These are phyloP conservation scores for Alouatta palliata DNA, from an alignment of 2,113 vertebrate genomes.

Conservation along the genomic window DNA sequence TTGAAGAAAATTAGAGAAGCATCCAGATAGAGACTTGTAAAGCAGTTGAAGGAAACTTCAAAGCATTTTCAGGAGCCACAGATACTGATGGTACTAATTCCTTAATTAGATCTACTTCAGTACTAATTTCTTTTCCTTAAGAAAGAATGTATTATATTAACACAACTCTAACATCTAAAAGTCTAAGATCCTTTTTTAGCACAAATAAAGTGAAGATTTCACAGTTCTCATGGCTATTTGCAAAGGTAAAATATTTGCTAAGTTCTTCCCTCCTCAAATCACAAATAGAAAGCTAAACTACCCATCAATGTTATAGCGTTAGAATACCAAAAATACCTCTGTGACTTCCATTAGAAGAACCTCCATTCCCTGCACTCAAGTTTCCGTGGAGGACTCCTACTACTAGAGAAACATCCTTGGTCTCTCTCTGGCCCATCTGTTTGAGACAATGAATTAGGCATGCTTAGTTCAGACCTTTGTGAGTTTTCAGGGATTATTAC, in stretches of 20 bases:
- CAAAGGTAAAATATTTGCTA: constrained; percentile 17
- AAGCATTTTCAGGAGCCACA: background rate
- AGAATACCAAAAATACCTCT: background rate
- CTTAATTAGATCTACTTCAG: background rate
- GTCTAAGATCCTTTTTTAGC: background rate
- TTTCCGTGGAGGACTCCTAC: background rate
- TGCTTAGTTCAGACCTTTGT: background rate
- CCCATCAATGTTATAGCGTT: background rate
- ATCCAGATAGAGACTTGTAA: background rate
- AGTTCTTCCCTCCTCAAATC: background rate
- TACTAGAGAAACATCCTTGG: background rate
- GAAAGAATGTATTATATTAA: background rate
- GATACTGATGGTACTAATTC: background rate
- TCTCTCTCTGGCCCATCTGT: background rate
- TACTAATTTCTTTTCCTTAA: background rate
- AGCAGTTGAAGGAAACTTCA: background rate
- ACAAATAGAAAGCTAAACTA: background rate
- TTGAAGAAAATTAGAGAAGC: background rate
- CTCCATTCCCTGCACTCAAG: background rate
- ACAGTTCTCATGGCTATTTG: background rate
- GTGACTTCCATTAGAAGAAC: background rate
- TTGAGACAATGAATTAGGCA: background rate
- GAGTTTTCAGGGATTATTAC: background rate
- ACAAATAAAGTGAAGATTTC: background rate
- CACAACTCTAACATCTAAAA: background rate